Conservation (phyloP, 2,113 vertebrate genomes). For the Myotis brandtii region DNA sequence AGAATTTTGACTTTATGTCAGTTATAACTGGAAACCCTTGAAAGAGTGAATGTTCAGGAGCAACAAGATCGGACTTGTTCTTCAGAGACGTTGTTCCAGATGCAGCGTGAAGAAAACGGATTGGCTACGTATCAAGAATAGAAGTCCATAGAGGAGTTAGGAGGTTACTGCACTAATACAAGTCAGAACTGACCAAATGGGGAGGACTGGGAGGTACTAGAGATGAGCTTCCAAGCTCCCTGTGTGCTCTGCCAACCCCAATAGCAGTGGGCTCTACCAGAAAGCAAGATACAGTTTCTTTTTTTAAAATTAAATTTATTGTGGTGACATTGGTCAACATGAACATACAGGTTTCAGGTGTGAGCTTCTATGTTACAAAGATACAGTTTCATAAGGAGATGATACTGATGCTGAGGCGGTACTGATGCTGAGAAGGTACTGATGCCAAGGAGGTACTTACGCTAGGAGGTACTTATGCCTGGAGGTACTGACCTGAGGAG, state of each 20-base stretch:
- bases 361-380: too few species aligned
- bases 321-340: too few species aligned
- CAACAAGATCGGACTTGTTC: background rate
- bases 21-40: background rate
- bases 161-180: background rate
- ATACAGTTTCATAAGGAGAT: too few species aligned
- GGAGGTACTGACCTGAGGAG: too few species aligned
- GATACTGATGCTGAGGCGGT: too few species aligned
- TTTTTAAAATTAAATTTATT: too few species aligned
- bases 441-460: too few species aligned
- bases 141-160: background rate
- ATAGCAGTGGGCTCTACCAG: background rate
- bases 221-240: background rate
- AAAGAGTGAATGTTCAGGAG: background rate
- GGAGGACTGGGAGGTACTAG: background rate
- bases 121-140: background rate
- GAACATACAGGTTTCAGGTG: too few species aligned
- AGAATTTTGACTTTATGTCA: background rate
- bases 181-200: background rate
- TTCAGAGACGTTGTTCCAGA: background rate
- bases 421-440: too few species aligned
- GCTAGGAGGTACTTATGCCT: too few species aligned
- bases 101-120: background rate
- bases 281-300: background rate
- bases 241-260: background rate